Conservation (phyloP, 2,113 vertebrate genomes). For the Salvelinus namaycush region DNA sequence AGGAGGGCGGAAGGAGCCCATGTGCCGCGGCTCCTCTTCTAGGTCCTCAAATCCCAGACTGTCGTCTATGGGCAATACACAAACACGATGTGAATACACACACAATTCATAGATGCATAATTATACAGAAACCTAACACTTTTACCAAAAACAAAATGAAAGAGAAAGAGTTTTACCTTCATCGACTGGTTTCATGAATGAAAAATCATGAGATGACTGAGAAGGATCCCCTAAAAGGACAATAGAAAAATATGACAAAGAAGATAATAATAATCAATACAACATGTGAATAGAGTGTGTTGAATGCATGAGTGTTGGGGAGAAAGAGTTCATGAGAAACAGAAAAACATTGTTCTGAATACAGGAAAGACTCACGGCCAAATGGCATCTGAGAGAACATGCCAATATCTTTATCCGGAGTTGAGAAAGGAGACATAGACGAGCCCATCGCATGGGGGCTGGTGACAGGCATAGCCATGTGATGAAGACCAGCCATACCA, state of each 20-base stretch:
- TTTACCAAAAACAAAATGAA: background rate
- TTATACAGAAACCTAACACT: background rate
- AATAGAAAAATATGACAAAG: background rate
- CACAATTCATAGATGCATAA: background rate
- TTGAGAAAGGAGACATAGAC: slow-evolving; percentile 25
- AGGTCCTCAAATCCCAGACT: background rate
- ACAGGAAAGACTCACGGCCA: too few species aligned
- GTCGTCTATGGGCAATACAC: background rate
- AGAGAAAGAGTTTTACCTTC: background rate
- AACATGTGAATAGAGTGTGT: background rate
- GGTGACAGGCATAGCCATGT: slow-evolving; percentile 13
- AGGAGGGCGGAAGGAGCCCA: background rate
- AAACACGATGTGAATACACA: background rate
- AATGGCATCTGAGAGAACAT: background rate
- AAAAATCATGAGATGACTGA: background rate
- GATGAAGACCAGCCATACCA: slow-evolving; percentile 41
- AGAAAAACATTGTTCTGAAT: too few species aligned
- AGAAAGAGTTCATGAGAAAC: background rate
- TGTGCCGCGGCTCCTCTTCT: background rate
- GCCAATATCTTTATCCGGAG: background rate
- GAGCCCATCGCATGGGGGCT: too few species aligned
- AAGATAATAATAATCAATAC: too few species aligned
- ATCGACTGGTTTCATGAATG: background rate
- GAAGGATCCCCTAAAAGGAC: background rate
- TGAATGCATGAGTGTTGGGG: background rate